phyloP scores from a whole-genome alignment of 2,888 invertebrate species.

The Gonocerus acuteangulatus region DNA sequence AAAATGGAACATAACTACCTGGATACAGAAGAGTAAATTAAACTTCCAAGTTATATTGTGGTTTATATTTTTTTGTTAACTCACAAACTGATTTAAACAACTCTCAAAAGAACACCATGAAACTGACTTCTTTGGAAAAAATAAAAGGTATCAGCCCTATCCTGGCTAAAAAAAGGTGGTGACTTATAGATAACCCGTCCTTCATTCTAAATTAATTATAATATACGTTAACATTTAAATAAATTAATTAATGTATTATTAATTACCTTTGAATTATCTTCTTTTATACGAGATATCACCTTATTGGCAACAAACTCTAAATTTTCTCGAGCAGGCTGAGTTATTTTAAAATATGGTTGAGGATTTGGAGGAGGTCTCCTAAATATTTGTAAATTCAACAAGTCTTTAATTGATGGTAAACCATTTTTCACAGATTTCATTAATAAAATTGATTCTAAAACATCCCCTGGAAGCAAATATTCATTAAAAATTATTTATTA shows the following conservation, averaged over 20 bases:
- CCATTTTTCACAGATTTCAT: constrained; percentile 15
- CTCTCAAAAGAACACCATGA: too few relatives aligned
- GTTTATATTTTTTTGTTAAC: too few relatives aligned
- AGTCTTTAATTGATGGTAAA: constrained; percentile 20
- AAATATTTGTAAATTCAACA: constrained; percentile 24
- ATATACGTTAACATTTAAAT: background rate
- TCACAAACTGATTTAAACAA: too few relatives aligned
- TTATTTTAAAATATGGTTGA: constrained; percentile 12
- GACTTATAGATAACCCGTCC: too few relatives aligned
- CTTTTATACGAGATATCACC: constrained; percentile 4
- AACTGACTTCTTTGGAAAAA: too few relatives aligned
- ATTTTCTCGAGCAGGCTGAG: background rate
- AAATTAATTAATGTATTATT: background rate
- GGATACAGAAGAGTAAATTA: too few relatives aligned
- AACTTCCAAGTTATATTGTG: too few relatives aligned
- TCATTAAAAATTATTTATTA: too few relatives aligned
- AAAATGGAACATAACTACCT: too few relatives aligned
- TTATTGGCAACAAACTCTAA: background rate
- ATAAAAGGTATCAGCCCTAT: too few relatives aligned
- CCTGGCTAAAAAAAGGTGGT: too few relatives aligned
- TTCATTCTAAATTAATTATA: too few relatives aligned
- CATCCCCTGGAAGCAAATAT: constrained; percentile 43
- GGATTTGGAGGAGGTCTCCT: constrained; percentile 16
- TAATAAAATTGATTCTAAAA: constrained; percentile 56
- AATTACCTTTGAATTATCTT: constrained; percentile 12